Conservation (phyloP, 2,888 invertebrate genomes). For the Acleris laterana region DNA sequence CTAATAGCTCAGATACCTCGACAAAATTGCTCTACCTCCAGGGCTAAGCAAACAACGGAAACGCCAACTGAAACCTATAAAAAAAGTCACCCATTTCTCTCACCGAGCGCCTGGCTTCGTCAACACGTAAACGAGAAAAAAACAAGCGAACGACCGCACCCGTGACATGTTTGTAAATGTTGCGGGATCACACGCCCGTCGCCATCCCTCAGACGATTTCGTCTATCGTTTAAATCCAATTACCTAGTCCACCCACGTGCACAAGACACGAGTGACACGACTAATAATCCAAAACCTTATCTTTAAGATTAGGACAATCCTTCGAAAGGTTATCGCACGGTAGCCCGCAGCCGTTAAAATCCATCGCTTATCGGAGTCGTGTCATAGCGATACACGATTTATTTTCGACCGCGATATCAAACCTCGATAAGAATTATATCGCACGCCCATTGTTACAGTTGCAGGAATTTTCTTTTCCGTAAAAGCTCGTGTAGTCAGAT, state of each 20-base stretch:
- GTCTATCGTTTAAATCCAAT: conserved; percentile 64
- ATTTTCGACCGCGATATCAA: conserved; percentile 62
- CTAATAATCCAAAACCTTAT: conserved; percentile 61
- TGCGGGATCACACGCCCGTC: conserved; percentile 53
- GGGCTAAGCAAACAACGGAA: conserved; percentile 47
- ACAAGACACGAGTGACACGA: conserved; percentile 35
- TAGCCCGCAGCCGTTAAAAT: conserved; percentile 66
- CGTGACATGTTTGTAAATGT: conserved; percentile 77
- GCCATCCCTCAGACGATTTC: conserved; percentile 57
- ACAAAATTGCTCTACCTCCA: conserved; percentile 51
- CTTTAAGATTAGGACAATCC: conserved; percentile 67
- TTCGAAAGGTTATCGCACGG: conserved; percentile 72
- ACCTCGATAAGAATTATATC: conserved; percentile 57
- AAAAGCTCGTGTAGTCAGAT: conserved; percentile 47
- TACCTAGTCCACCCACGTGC: conserved; percentile 67
- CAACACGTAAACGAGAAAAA: conserved; percentile 60
- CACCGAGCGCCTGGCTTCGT: conserved; percentile 54
- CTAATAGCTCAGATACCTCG: conserved; percentile 47
- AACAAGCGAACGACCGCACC: conserved; percentile 50
- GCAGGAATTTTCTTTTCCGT: conserved; percentile 40
- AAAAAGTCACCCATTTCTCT: conserved; percentile 70
- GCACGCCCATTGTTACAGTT: conserved; percentile 40
- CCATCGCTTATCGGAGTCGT: conserved; percentile 64
- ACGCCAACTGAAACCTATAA: conserved; percentile 58
- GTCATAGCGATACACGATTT: conserved; percentile 66